A percentile compares a stretch with the other conserved stretches of the same genome.
Conservation (phyloP, 1,140 invertebrate species). For the Oryzaephilus surinamensis region DNA sequence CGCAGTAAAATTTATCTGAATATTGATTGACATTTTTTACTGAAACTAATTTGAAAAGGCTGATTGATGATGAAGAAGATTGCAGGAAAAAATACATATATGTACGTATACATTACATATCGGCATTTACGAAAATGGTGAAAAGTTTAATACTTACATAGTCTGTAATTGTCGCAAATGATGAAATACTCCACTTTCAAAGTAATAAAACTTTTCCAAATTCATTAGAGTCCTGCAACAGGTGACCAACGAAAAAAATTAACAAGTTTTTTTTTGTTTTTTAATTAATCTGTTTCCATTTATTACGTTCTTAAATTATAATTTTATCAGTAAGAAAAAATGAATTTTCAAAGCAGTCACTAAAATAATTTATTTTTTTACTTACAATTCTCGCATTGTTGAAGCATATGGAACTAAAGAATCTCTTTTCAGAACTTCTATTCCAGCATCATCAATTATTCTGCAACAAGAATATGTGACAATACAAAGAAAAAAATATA, state of each 20-base stretch:
- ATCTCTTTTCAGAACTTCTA: constrained; percentile 28
- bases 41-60: no score
- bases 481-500: neutral
- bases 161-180: constrained; percentile 38
- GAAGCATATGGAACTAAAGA: constrained; percentile 23
- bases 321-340: no score
- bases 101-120: neutral
- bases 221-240: constrained; percentile 37
- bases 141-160: constrained; percentile 36
- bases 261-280: neutral
- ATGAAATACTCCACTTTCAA: constrained; percentile 41
- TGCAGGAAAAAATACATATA: neutral
- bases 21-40: no score
- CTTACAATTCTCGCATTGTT: constrained; percentile 33
- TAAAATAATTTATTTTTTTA: no score
- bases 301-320: no score
- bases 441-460: constrained; percentile 27
- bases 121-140: constrained; percentile 1
- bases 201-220: constrained; percentile 38
- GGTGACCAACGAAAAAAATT: constrained; percentile 2
- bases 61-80: no score
- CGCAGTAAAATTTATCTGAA: no score
- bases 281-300: no score
- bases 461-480: constrained; percentile 18
- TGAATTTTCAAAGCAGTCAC: no score